A percentile compares a stretch with the other conserved stretches of the same genome.
phyloP scores from a whole-genome alignment of 2,113 vertebrate species.

The Sterna hirundo region DNA sequence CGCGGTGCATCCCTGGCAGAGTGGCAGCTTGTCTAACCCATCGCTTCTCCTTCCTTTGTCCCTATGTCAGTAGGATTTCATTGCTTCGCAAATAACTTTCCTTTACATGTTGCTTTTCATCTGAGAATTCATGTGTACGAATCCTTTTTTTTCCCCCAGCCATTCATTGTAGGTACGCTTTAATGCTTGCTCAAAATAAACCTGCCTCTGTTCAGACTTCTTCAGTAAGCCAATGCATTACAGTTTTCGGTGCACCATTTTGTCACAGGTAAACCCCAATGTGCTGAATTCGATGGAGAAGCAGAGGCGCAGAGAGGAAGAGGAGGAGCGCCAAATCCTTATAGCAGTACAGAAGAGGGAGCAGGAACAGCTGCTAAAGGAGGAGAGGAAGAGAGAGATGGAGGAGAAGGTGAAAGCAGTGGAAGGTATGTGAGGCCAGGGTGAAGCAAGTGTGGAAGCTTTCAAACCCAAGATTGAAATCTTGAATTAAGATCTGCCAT shows the following conservation, averaged over 20 bases:
- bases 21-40: constrained; percentile 34
- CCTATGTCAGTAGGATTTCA: neutral
- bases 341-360: constrained; percentile 91
- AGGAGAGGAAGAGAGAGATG: constrained; percentile 88
- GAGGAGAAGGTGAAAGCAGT: constrained; percentile 92
- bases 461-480: neutral
- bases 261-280: constrained; percentile 73
- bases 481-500: neutral
- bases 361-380: constrained; percentile 88
- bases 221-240: neutral
- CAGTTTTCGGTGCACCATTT: neutral
- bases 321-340: constrained; percentile 88
- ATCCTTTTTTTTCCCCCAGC: neutral
- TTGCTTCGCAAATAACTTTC: constrained; percentile 31
- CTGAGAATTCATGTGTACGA: neutral
- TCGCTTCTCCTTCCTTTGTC: neutral
- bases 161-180: neutral
- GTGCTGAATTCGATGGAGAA: constrained; percentile 77
- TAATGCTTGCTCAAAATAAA: neutral
- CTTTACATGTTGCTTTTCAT: constrained; percentile 18
- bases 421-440: constrained; percentile 77
- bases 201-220: neutral
- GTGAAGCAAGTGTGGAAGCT: neutral
- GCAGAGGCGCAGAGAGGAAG: constrained; percentile 87
- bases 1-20: neutral